Evolutionary conservation across 2,113 vertebrate genomes (phyloP), one percentile per base, ranked within the genome.

Genomic region (Morone chrysops): DNA sequence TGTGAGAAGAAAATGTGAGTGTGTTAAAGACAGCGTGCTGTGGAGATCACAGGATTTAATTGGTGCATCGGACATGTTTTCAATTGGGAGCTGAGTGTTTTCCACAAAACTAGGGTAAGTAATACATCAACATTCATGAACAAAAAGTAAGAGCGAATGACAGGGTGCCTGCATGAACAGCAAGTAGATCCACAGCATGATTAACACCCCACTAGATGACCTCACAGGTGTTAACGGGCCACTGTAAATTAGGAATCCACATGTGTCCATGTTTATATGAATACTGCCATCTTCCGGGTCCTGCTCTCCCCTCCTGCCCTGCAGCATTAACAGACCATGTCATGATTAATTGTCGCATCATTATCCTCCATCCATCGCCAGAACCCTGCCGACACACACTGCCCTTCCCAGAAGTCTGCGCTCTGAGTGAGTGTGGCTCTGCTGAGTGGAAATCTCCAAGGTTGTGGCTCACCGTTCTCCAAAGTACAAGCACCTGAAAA

Each of bases 401-500:
- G 94, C 95, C 95, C 95, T 96, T 97, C 95, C 96, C 96, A 95
- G 94, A 95, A 97, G 96, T 94, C 96, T 90, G 92, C 92, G 93
- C 94, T 96, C 92, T 85, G 92, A 95, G 81, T 6, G 78, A 88
- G 81, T 54, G 60, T 51, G 47, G 81, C 80, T 84, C 75, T 2
- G 54, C 40, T 4, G 80, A 87, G 87, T 87, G 90, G 96, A 96
- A 97, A 96, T 94, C 96, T 97, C 95, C 95, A 96, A 94, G 95
- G 95, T 91, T 96, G 95, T 93, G 95, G 96, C 96, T 96, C 96
- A 95, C 95, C 94, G 94, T 95, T 93, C 88, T 96, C 94, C 96
- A 97, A 90, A 99, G 97, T 97, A 97, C 96, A 97, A 97, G 96
- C 97, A 99, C 97, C 97, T 98, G 97, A 96, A 94, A 97, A 98